Base-by-base conservation (phyloP, 2,797 vertebrate genomes). In the Sebastolobus altivelis region DNA sequence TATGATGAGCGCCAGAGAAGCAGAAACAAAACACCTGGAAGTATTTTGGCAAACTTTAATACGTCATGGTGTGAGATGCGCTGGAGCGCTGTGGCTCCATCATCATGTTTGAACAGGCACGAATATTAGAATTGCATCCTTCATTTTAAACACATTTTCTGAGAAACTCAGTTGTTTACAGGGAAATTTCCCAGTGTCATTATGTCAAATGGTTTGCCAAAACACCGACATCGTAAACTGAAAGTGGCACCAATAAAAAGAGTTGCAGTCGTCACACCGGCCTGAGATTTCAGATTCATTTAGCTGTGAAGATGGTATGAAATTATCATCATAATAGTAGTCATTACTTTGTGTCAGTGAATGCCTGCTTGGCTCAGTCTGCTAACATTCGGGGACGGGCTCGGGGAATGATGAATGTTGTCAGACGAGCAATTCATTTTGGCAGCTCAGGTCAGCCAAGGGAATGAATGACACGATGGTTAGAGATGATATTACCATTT, bases 371-470 rank as follows among this genome's bases (percentile, higher is more conserved):
- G 83, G 90, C 83, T 87, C 80, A 58, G 84, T 75, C 82, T 81
- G 82, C 80, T 75, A 82, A 88, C 86, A 81, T 92, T 86, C 87
- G 52, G 80, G 73, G 73, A 80, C 58, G 69, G 58, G 63, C 81
- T 81, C 61, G 1, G 25, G 37, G 82, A 78, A 69, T 86, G 86
- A 89, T 89, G 86, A 87, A 91, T 90, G 87, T 86, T 88, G 88
- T 88, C 88, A 88, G 81, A 80, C 62, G 37, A 79, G 92, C 79
- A 72, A 85, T 87, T 89, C 79, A 76, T 93, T 89, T 75, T 92
- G 89, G 92, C 75, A 89, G 80, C 77, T 69, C 80, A 29, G 89
- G 85, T 90, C 91, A 87, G 91, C 87, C 81, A 38, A 82, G 68
- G 84, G 84, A 88, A 77, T 84, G 83, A 92, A 90, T 80, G 86